Percentiles rank a stretch among this genome's conserved stretches.
Evolutionary conservation across 2,888 invertebrate genomes (phyloP).

Genomic region (Agrypnus murinus): DNA sequence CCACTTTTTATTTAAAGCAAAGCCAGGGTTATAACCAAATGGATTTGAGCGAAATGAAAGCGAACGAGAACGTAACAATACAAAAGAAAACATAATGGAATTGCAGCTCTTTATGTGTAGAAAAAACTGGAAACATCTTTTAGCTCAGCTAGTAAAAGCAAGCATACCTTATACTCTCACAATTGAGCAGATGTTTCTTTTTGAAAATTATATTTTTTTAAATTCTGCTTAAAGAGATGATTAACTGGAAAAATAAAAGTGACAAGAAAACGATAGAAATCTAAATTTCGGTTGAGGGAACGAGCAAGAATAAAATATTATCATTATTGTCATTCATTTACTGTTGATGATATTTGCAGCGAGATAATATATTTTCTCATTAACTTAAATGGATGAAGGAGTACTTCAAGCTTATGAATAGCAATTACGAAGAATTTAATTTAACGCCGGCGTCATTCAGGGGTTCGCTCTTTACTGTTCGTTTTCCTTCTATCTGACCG

Average conservation of each 20-base stretch:
- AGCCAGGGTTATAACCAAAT: conserved; percentile 31
- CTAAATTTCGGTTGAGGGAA: too few species aligned
- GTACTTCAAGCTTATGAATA: conserved; percentile 53
- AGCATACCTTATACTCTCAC: background rate
- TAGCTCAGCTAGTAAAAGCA: background rate
- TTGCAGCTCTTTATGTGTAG: conserved; percentile 30
- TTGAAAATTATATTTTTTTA: too few species aligned
- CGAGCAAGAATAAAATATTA: conserved; percentile 19
- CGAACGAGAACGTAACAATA: conserved; percentile 28
- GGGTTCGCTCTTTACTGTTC: conserved; percentile 42
- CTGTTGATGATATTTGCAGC: conserved; percentile 30
- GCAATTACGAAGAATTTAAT: conserved; percentile 55
- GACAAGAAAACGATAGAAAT: too few species aligned
- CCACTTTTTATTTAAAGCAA: conserved; percentile 27
- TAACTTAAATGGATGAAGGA: conserved; percentile 51
- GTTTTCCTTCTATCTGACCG: conserved; percentile 49
- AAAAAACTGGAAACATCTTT: conserved; percentile 17
- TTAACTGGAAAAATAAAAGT: too few species aligned
- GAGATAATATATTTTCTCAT: conserved; percentile 52
- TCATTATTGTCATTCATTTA: conserved; percentile 32
- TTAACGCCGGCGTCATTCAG: conserved; percentile 47
- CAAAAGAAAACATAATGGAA: conserved; percentile 36
- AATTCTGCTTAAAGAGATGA: too few species aligned
- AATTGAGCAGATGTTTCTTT: too few species aligned
- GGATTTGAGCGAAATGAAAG: conserved; percentile 29